Base-by-base conservation (phyloP, 2,113 vertebrate genomes). In the Lathamus discolor region DNA sequence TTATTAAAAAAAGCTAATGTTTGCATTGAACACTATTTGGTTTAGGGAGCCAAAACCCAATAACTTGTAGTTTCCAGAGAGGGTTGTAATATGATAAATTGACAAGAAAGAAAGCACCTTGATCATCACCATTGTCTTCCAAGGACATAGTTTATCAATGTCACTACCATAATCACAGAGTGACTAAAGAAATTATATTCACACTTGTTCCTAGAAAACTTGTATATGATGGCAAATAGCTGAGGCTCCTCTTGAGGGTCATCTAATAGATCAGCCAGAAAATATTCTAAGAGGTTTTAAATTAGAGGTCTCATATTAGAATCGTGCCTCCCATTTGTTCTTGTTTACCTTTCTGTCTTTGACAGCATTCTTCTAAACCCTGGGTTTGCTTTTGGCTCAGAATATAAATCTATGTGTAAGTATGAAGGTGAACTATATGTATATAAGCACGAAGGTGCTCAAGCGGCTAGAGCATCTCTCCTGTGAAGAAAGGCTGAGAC, bases 81-180 rank as follows among this genome's bases (percentile, higher is more conserved):
- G 62, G 66, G 37, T 95, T 97, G 79, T 97, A 98, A 96, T 97
- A 96, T 98, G 97, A 98, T 98, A 97, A 98, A 98, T 98, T 96
- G 96, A 97, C 91, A 97, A 93, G 83, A 96, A 93, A 96, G 98
- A 79, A 81, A 35, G 3, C 49, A 97, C 94, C 89, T 98, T 83
- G 95, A 97, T 98, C 97, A 98, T 98, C 96, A 95, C 84, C 85
- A 24, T 95, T 98, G 85, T 98, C 97, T 97, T 46, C 80, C 95
- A 97, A 97, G 95, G 96, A 94, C 96, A 95, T 82, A 98, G 94
- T 98, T 98, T 98, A 97, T 98, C 97, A 98, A 95, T 98, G 97
- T 98, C 97, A 98, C 77, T 90, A 74, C 73, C 89, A 81, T 83
- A 83, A 95, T 93, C 95, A 97, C 96, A 97, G 81, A 96, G 78